Evolutionary conservation across 2,888 invertebrate species (phyloP), one percentile per base, ranked within the genome.

Genomic region (Sinopyrophorus schimmeli): DNA sequence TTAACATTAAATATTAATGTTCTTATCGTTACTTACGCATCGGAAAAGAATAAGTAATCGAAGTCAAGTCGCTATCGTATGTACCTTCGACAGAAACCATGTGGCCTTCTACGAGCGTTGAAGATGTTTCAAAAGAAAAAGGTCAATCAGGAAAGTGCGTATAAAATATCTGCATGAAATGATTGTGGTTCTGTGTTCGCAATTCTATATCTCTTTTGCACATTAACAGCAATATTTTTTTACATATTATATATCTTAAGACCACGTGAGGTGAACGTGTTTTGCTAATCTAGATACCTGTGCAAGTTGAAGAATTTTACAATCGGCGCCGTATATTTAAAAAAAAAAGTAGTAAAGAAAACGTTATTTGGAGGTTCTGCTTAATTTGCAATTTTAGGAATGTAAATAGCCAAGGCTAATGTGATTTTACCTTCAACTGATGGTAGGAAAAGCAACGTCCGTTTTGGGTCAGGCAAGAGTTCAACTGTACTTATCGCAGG

Each of bases 351-450:
- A 38, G 38, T 26, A 37, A 42, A 44, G 39, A 39, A 49, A 49
- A 44, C 39, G 31, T 41, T 48, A 41, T 26, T 43, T n/a, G n/a
- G 28, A 15, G 43, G 35, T 27, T 21, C 26, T 34, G 37, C 39
- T 39, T 49, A 38, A 49, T 49, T 49, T 49, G 49, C 39, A 47
- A 41, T 40, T 47, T 49, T 49, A 49, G 49, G 35, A 49, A 49
- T 49, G 49, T 40, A 44, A 49, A 49, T 49, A 44, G 26, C 43
- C 49, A 49, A 49, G 49, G 49, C 31, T 48, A 49, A 42, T 30
- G 21, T 24, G 43, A 34, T 35, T 50, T 50, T 52, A 52, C 52
- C 52, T 52, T 52, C 43, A 52, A 52, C 47, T 50, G 50, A 44
- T 39, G 50, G 34, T 50, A 50, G 42, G 48, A 49, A 49, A 49